phyloP scores from a whole-genome alignment of 1,140 invertebrate genomes.

The Potamilus streckersoni region DNA sequence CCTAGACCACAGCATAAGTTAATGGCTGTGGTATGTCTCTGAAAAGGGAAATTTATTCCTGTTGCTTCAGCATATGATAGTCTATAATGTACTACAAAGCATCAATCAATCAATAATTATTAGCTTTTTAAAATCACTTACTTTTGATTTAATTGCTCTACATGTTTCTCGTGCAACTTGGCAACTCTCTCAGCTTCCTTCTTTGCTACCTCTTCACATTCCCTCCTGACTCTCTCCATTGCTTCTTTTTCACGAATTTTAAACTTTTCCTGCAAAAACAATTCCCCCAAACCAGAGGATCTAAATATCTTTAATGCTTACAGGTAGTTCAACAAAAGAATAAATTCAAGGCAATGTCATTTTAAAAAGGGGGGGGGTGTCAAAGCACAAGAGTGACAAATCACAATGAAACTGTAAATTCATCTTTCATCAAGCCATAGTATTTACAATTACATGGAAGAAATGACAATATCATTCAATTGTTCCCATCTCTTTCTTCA shows the following conservation, averaged over 20 bases:
- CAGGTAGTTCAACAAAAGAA: not conserved
- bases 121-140: slow-evolving; percentile 14
- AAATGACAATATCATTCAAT: too few relatives aligned
- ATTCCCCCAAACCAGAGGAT: not conserved
- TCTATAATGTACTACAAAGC: too few relatives aligned
- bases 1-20: not conserved
- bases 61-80: not conserved
- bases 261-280: slow-evolving; percentile 52
- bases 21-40: not conserved
- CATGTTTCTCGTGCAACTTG: slow-evolving; percentile 46
- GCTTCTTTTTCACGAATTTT: slow-evolving; percentile 51
- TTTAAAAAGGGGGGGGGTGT: too few relatives aligned
- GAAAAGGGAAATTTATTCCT: not conserved
- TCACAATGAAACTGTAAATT: too few relatives aligned
- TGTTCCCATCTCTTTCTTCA: too few relatives aligned
- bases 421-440: too few relatives aligned
- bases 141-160: slow-evolving; percentile 51
- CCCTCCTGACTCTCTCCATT: slow-evolving; percentile 47
- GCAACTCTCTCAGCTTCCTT: slow-evolving; percentile 53
- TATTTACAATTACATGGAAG: too few relatives aligned
- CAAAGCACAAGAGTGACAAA: too few relatives aligned
- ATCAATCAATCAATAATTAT: not conserved
- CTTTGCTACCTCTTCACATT: slow-evolving; percentile 53
- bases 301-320: not conserved
- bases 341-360: too few relatives aligned